A percentile compares a stretch with the other conserved stretches of the same genome.
These are phyloP conservation scores for Phania funesta DNA, from an alignment of 2,888 invertebrate genomes.

Conservation along the genomic window DNA sequence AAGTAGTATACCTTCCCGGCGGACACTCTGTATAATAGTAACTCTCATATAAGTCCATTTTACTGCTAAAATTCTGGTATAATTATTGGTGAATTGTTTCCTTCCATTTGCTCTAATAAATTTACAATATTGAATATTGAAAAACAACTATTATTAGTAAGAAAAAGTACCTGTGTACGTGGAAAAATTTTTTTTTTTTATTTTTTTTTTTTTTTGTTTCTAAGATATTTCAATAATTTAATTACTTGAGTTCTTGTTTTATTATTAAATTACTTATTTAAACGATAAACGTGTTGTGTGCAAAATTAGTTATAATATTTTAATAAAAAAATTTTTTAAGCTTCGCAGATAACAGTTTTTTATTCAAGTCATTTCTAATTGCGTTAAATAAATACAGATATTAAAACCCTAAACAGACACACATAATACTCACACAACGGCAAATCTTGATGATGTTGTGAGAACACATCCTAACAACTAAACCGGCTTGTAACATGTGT, in stretches of 20 bases:
- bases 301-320: slow-evolving; percentile 22
- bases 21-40: too few species aligned
- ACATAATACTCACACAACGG: neutral
- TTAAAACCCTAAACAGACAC: slow-evolving; percentile 5
- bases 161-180: too few species aligned
- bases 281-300: neutral
- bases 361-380: slow-evolving; percentile 30
- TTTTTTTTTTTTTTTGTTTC: too few species aligned
- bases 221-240: too few species aligned
- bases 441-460: neutral
- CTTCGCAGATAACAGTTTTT: neutral
- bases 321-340: neutral
- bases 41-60: too few species aligned
- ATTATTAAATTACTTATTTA: neutral
- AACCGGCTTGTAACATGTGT: slow-evolving; percentile 10
- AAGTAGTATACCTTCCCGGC: too few species aligned
- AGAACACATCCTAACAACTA: neutral
- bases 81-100: too few species aligned
- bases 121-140: too few species aligned
- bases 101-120: too few species aligned
- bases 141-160: too few species aligned
- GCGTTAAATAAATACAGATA: slow-evolving; percentile 27
- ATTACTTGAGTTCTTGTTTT: neutral
- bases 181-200: too few species aligned
- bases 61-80: too few species aligned